phyloP scores from a whole-genome alignment of 2,888 invertebrate genomes.

The Acronicta aceris region DNA sequence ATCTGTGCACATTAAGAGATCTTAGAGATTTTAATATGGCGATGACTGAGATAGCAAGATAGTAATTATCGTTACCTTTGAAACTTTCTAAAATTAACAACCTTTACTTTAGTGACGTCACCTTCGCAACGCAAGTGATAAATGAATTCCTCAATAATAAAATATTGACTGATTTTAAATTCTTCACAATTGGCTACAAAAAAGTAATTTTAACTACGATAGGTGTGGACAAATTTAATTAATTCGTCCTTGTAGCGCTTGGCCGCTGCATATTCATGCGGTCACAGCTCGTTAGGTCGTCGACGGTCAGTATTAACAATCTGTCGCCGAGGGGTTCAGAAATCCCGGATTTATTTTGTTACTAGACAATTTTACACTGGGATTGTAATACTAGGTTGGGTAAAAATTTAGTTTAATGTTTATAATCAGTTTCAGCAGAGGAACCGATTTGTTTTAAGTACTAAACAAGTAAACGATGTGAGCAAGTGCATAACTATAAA shows the following conservation, averaged over 20 bases:
- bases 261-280: conserved; percentile 84
- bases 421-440: no score
- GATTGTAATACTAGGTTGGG: conserved; percentile 3
- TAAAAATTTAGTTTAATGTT: neutral
- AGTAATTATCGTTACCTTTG: conserved; percentile 24
- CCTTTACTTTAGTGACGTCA: conserved; percentile 14
- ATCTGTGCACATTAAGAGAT: conserved; percentile 51
- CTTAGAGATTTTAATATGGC: conserved; percentile 39
- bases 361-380: conserved; percentile 34
- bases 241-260: conserved; percentile 72
- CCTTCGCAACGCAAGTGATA: neutral
- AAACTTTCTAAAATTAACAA: conserved; percentile 47
- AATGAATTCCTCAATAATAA: neutral
- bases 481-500: no score
- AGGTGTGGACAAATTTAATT: conserved; percentile 77
- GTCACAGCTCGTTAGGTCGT: conserved; percentile 86
- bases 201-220: conserved; percentile 35
- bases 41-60: conserved; percentile 34
- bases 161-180: neutral
- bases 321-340: conserved; percentile 65
- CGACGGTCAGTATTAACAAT: conserved; percentile 82
- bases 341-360: conserved; percentile 46
- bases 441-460: no score
- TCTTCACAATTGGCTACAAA: conserved; percentile 11
- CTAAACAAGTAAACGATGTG: no score